These are phyloP conservation scores for Sigmodon hispidus DNA, from an alignment of 2,113 vertebrate species.

Conservation along the genomic window DNA sequence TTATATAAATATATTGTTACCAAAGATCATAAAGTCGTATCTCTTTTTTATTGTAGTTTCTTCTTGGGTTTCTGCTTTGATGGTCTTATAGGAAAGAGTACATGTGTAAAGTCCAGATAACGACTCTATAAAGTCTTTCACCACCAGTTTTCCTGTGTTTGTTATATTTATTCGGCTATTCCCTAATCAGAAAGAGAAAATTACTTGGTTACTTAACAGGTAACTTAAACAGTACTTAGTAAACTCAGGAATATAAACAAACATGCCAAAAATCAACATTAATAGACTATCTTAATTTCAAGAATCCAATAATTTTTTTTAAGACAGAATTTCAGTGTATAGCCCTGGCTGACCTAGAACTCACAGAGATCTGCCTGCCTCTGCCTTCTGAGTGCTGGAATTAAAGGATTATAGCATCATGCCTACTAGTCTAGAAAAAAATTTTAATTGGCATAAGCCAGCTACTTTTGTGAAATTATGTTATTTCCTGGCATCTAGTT, in stretches of 20 bases:
- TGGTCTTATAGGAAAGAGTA: conserved; percentile 81
- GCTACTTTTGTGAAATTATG: conserved; percentile 23
- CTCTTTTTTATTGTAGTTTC: conserved; percentile 71
- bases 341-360: neutral
- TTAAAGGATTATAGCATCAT: neutral
- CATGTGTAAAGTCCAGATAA: conserved; percentile 87
- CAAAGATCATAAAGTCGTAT: conserved; percentile 85
- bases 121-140: conserved; percentile 81
- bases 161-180: conserved; percentile 73
- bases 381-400: neutral
- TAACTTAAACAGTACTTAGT: conserved; percentile 60
- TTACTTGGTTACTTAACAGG: conserved; percentile 57
- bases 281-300: conserved; percentile 32
- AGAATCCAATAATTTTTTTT: neutral
- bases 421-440: neutral
- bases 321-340: neutral
- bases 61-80: conserved; percentile 77
- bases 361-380: neutral
- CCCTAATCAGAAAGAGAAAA: conserved; percentile 82
- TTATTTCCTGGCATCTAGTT: conserved; percentile 57
- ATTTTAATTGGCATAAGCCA: conserved; percentile 6
- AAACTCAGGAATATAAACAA: conserved; percentile 23
- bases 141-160: conserved; percentile 82
- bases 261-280: neutral
- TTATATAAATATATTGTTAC: conserved; percentile 76